Evolutionary conservation across 1,140 invertebrate genomes (phyloP).

Genomic region (Panagrolaimus sp.): DNA sequence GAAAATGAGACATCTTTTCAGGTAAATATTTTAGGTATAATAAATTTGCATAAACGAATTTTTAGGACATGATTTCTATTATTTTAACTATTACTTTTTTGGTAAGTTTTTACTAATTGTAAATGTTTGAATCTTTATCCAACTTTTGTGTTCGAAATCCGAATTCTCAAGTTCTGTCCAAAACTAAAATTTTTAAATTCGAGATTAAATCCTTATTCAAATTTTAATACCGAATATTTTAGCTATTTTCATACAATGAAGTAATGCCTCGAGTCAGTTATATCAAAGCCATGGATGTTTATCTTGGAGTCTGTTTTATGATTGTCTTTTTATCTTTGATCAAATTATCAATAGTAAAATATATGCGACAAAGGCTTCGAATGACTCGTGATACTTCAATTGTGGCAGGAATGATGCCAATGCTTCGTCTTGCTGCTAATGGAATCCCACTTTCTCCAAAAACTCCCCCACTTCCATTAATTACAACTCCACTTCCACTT

Average conservation of each 20-base stretch:
- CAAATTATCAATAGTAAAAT: slow-evolving; percentile 58
- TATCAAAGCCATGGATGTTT: slow-evolving; percentile 96
- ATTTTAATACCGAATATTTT: neutral
- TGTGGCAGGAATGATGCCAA: neutral
- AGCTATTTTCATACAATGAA: slow-evolving; percentile 92
- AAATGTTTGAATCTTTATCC: no score
- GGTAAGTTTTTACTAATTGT: neutral
- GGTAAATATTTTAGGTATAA: slow-evolving; percentile 58
- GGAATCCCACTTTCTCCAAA: no score
- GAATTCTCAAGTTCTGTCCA: no score
- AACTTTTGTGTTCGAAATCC: no score
- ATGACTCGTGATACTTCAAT: neutral
- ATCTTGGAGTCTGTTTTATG: slow-evolving; percentile 71
- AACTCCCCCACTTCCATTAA: neutral
- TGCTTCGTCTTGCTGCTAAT: slow-evolving; percentile 5
- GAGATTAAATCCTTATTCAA: neutral
- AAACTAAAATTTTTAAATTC: no score
- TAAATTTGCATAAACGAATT: no score
- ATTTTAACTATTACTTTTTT: slow-evolving; percentile 95
- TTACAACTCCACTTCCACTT: slow-evolving; percentile 37
- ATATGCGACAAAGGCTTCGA: slow-evolving; percentile 42
- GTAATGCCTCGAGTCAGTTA: slow-evolving; percentile 79
- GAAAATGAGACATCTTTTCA: slow-evolving; percentile 57
- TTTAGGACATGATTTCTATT: slow-evolving; percentile 80
- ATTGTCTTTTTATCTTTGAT: slow-evolving; percentile 59